These are phyloP conservation scores for Aptenodytes forsteri DNA, from an alignment of 2,113 vertebrate genomes.

Conservation along the genomic window DNA sequence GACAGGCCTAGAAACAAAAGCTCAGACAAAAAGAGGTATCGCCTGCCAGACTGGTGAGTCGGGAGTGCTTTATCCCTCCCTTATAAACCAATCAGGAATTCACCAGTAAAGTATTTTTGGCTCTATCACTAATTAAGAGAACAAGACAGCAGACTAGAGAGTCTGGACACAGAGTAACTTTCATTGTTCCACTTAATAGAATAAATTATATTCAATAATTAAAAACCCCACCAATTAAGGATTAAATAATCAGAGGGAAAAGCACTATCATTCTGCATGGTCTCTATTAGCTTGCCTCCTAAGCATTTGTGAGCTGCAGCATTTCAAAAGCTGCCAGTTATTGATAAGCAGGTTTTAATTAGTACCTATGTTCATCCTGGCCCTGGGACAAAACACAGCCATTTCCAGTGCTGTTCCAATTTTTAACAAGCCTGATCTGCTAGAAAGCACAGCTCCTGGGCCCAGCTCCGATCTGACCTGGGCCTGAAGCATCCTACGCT, in stretches of 20 bases:
- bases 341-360: conserved; percentile 11
- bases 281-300: not conserved
- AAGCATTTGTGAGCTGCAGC: not conserved
- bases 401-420: not conserved
- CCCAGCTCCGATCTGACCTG: not conserved
- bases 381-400: not conserved
- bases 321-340: not conserved
- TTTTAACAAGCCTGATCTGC: not conserved
- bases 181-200: not conserved
- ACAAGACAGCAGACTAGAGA: not conserved
- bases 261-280: not conserved
- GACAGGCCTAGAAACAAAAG: not conserved
- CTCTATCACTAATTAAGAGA: not conserved
- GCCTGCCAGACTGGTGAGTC: not conserved
- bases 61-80: not conserved
- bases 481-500: not conserved
- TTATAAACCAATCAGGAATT: not conserved
- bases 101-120: not conserved
- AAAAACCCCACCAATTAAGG: not conserved
- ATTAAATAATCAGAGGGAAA: not conserved
- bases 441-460: not conserved
- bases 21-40: not conserved
- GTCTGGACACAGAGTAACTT: not conserved
- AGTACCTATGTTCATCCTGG: not conserved
- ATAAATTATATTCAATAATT: not conserved